phyloP scores from a whole-genome alignment of 2,888 invertebrate genomes.

The Osmoderma eremita region DNA sequence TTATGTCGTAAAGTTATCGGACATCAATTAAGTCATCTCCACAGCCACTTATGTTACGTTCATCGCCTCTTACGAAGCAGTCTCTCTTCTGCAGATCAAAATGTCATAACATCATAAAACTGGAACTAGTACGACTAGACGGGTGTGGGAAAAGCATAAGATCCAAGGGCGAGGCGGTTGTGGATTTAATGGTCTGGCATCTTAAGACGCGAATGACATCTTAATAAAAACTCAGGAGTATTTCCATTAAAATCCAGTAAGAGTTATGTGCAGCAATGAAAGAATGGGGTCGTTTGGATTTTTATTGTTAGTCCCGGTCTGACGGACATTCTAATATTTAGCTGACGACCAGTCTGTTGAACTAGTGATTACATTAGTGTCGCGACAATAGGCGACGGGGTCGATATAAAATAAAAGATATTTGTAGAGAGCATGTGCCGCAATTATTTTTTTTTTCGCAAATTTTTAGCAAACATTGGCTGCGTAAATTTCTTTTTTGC shows the following conservation, averaged over 20 bases:
- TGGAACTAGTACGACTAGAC: neutral
- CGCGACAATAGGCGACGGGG: constrained; percentile 1
- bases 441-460: too few species aligned
- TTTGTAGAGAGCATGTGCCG: too few species aligned
- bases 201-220: neutral
- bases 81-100: constrained; percentile 1
- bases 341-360: neutral
- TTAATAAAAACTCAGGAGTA: constrained; percentile 18
- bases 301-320: constrained; percentile 12
- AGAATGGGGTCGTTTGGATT: constrained; percentile 4
- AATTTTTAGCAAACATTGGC: too few species aligned
- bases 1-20: constrained; percentile 13
- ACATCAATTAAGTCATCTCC: constrained; percentile 19
- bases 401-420: neutral
- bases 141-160: neutral
- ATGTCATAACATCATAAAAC: constrained; percentile 14
- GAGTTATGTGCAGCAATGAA: constrained; percentile 1
- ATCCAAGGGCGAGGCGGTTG: neutral
- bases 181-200: constrained; percentile 1
- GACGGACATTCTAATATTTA: constrained; percentile 10
- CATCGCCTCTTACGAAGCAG: too few species aligned
- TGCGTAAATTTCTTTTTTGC: too few species aligned
- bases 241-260: constrained; percentile 19
- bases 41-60: neutral
- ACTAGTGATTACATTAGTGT: neutral